phyloP scores from a whole-genome alignment of 1,140 invertebrate species.

The Cyphomyrmex costatus region DNA sequence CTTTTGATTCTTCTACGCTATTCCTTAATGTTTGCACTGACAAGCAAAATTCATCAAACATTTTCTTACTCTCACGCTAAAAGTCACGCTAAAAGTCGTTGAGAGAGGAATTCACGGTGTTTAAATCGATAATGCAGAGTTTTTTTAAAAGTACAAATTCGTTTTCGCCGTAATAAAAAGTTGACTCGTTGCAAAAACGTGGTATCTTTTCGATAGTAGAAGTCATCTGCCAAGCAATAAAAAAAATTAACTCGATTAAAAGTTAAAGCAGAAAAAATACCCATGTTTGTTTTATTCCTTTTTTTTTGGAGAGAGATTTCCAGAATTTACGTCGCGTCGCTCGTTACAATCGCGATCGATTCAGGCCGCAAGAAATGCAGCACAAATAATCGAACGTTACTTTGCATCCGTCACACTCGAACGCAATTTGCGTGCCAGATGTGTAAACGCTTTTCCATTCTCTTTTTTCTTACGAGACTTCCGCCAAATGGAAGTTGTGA shows the following conservation, averaged over 20 bases:
- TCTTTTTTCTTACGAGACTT: background rate
- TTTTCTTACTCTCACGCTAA: no score
- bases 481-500: slow-evolving; percentile 22
- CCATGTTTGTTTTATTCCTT: no score
- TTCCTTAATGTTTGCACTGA: background rate
- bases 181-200: background rate
- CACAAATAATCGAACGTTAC: slow-evolving; percentile 27
- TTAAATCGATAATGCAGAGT: slow-evolving; percentile 41
- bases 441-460: background rate
- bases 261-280: background rate
- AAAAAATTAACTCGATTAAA: background rate
- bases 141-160: slow-evolving; percentile 1
- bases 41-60: slow-evolving; percentile 16
- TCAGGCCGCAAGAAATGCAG: background rate
- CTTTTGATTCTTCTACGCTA: background rate
- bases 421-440: background rate
- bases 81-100: background rate
- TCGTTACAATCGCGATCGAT: background rate
- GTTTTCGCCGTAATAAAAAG: background rate
- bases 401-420: background rate
- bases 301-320: background rate
- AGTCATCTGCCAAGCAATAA: background rate
- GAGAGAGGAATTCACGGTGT: background rate
- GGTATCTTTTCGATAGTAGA: background rate
- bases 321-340: background rate